Evolutionary conservation across 2,113 vertebrate species (phyloP), one percentile per base, ranked within the genome.

Genomic region (Zosterops lateralis): DNA sequence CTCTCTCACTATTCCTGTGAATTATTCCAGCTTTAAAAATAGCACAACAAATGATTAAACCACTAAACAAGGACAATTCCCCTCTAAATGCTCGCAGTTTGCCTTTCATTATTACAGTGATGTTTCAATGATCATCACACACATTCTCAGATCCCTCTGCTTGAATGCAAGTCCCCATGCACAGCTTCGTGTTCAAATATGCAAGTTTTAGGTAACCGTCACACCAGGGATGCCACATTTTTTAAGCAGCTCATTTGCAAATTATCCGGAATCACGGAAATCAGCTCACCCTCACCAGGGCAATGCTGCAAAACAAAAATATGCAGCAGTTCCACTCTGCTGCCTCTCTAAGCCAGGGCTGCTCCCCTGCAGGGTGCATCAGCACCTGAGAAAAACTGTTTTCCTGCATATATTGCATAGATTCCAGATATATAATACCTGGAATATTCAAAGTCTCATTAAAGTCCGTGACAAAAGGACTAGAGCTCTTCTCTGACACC

Each of bases 161-260:
- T 50, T 32, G 28, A 76, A 87, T 2, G 1, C 2, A 7, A 54
- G n/a, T 8, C 77, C 60, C 40, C 73, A 22, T 11, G 17, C 68
- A 16, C 51, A 71, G 61, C 51, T 36, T 19, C 1, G 0, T 5
- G 40, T 18, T 78, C n/a, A 78, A 64, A 87, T 7, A 26, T 0
- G 13, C 76, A 79, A n/a, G 17, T 19, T 56, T 84, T 53, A 22
- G 50, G 45, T 24, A 47, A 5, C 19, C 8, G 20, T 3, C 1
- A 1, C 58, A 36, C 9, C 18, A 67, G 28, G 36, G 26, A 70
- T 44, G 72, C n/a, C 24, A 18, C 4, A 8, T 34, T 81, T 83
- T 80, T 74, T 47, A 74, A 75, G 67, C 58, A 56, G 56, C 29
- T 93, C 66, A 36, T 79, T 70, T 88, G 82, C 51, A 84, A 80